Base-by-base conservation (phyloP, 1,140 invertebrate genomes). In the Schlechtendalia chinensis region DNA sequence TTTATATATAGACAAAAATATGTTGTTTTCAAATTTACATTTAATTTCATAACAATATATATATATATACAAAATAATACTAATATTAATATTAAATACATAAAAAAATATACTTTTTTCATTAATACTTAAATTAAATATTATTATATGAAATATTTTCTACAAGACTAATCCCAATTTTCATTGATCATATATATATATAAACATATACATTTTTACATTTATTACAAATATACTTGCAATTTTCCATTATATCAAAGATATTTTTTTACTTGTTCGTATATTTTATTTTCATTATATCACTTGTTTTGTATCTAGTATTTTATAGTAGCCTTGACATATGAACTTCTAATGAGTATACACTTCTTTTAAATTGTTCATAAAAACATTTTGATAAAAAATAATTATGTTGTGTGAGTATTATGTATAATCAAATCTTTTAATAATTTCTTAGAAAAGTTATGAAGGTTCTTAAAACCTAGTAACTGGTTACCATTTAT, bases 391-490 rank as follows among this genome's bases (percentile, higher is more conserved):
- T 22, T 69, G 65, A 47, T 69, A 69, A 45, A 24, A 24, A 47
- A n/a, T n/a, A n/a, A n/a, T n/a, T n/a, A 69, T 69, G 22, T 12
- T 24, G 1, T 24, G 17, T 11, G 14, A 22, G 39, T 69, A 47
- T 47, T 69, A 24, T 29, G 22, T 47, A 69, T 24, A 16, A 69
- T 47, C 19, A 67, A 39, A 39, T 12, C n/a, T 67, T 67, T 67
- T 67, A 67, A 67, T 67, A 67, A 39, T 45, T 67, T 67, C 63
- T 45, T 67, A 67, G 63, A 67, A 67, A 22, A 1, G 32, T 67
- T 45, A 45, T 39, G 32, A 39, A n/a, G n/a, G 6, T 45, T 63
- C 32, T 39, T 4, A 4, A 39, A 39, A 39, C 32, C 8, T 39
- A 39, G 32, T 39, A 8, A 67, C 5, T 65, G 29, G 4, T 22